A percentile compares a stretch with the other conserved stretches of the same genome.
Conservation (phyloP, 2,888 invertebrate genomes). For the Erpobdella octoculata region DNA sequence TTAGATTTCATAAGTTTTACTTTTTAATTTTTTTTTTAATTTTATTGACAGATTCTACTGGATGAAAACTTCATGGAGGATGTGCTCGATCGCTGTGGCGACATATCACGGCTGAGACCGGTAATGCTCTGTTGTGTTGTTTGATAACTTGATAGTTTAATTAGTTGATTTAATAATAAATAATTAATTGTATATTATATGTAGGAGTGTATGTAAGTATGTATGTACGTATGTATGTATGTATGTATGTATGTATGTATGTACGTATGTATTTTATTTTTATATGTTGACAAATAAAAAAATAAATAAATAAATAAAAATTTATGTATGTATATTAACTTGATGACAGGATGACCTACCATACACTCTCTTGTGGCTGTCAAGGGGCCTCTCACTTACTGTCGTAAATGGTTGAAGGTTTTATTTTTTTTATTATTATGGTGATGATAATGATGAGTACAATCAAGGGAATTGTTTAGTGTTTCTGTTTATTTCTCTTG, state of each 20-base stretch:
- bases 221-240: too few species aligned
- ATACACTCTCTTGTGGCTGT: not conserved
- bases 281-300: too few species aligned
- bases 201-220: not conserved
- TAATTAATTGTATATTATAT: not conserved
- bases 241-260: too few species aligned
- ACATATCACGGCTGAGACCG: not conserved
- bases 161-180: not conserved
- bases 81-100: not conserved
- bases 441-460: too few species aligned
- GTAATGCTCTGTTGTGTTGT: not conserved
- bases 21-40: not conserved
- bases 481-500: too few species aligned
- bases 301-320: too few species aligned
- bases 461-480: too few species aligned
- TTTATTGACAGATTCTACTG: not conserved
- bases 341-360: not conserved
- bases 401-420: not conserved
- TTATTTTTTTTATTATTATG: not conserved
- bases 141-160: not conserved
- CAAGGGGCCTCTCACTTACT: not conserved
- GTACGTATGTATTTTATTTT: too few species aligned
- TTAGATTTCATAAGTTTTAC: not conserved
- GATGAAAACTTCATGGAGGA: constrained; percentile 4
- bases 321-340: too few species aligned